Base-by-base conservation (phyloP, 1,140 invertebrate species). In the Dinoponera quadriceps region DNA sequence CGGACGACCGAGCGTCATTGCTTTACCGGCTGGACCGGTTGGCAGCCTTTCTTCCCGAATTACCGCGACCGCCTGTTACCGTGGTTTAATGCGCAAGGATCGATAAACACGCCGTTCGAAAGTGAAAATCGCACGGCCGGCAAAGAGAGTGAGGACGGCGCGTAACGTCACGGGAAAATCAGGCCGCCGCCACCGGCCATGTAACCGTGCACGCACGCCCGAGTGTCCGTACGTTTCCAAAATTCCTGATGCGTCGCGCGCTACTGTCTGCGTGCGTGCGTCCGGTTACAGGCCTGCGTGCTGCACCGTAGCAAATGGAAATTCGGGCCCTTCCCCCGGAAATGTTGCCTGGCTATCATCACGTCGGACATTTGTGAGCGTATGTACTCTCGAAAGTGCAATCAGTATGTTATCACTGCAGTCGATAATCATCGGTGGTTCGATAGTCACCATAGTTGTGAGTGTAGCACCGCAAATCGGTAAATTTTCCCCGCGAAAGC, bases 51-150 rank as follows among this genome's bases (percentile, higher is more conserved):
- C 62, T 69, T 54, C 22, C 33, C 22, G 16, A 57, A 77, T 38
- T 49, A 59, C 18, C 51, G 54, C 44, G n/a, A 25, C 20, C 27
- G 72, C 62, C 27, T 33, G 84, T 77, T 33, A 55, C 27, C 18
- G 25, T 22, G 38, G 13, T 54, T 55, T 55, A 20, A 44, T 69
- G 18, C 16, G 16, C 3, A 11, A 33, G 2, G 20, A 81, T 57
- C 77, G 25, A 81, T 62, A 44, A 65, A 49, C 27, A 13, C 3
- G 20, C 16, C 16, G n/a, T n/a, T 27, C 16, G 55, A 75, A 74
- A 86, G 63, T 86, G 83, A 85, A 86, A 86, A 81, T 86, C 14
- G 33, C n/a, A 25, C 1, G 18, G 9, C 0, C 11, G 0, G 54
- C 3, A 48, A 33, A 49, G 49, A 60, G 33, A 68, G 29, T n/a